These are phyloP conservation scores for Caenorhabditis sinica DNA, from an alignment of 2,888 invertebrate species.

Conservation along the genomic window DNA sequence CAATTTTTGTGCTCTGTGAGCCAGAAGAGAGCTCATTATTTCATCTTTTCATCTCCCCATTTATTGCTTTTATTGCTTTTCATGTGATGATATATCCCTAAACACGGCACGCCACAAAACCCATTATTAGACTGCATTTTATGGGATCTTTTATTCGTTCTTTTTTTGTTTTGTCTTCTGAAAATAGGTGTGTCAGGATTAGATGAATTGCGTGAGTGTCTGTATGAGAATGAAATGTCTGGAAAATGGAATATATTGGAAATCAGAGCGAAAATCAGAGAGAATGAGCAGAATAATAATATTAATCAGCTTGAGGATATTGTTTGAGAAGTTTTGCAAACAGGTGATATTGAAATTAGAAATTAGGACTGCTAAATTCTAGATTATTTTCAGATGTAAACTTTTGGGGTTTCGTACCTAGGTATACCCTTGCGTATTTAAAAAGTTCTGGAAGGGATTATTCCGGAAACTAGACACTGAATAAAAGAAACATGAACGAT, in stretches of 20 bases:
- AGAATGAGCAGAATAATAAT: too few species aligned
- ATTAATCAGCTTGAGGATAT: neutral
- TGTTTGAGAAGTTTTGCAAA: neutral
- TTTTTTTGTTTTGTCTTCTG: conserved; percentile 31
- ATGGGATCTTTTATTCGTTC: conserved; percentile 27
- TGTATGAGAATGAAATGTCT: neutral
- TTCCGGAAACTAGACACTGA: too few species aligned
- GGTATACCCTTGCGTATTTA: too few species aligned
- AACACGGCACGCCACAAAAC: conserved; percentile 4
- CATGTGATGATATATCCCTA: conserved; percentile 12
- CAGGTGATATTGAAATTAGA: neutral
- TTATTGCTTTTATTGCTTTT: conserved; percentile 30
- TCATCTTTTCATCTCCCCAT: conserved; percentile 31
- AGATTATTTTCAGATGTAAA: too few species aligned
- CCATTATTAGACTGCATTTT: conserved; percentile 35
- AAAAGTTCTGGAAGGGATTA: too few species aligned
- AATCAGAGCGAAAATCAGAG: neutral
- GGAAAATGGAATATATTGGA: neutral
- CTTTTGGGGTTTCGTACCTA: too few species aligned
- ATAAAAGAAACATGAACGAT: too few species aligned
- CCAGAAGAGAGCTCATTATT: conserved; percentile 42
- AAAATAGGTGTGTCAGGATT: conserved; percentile 26
- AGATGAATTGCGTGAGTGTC: conserved; percentile 4
- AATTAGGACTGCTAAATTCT: too few species aligned
- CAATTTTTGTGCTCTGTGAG: conserved; percentile 27